Percentiles rank a stretch among this genome's conserved stretches.
These are phyloP conservation scores for Drosophila robusta DNA, from an alignment of 2,888 invertebrate species.

Conservation along the genomic window DNA sequence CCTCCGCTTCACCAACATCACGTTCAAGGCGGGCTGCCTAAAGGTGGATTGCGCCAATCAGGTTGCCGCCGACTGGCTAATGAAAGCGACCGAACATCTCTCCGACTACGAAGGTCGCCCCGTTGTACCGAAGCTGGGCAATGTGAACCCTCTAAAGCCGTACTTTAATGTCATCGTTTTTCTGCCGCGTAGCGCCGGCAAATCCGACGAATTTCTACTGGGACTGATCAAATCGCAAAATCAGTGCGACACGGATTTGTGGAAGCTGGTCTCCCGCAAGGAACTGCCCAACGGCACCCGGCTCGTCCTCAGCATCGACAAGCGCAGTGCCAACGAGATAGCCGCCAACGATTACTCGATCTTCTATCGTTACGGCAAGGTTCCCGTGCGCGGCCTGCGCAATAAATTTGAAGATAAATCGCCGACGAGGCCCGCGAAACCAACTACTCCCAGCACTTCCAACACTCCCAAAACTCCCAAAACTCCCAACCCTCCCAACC, in stretches of 20 bases:
- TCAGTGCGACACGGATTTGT: constrained; percentile 17
- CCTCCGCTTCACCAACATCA: constrained; percentile 22
- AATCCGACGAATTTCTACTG: constrained; percentile 17
- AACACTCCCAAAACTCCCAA: not conserved
- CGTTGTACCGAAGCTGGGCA: constrained; percentile 10
- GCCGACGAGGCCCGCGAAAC: not conserved
- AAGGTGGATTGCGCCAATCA: constrained; percentile 26
- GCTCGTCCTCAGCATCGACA: constrained; percentile 30
- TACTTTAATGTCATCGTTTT: not conserved
- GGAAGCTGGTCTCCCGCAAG: constrained; percentile 24
- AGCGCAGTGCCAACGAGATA: constrained; percentile 26
- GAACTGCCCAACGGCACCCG: not conserved
- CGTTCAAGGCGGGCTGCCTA: constrained; percentile 13
- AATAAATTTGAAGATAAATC: not conserved
- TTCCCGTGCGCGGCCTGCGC: constrained; percentile 26
- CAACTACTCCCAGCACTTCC: not conserved
- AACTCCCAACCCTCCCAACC: no score
- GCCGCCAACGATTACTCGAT: constrained; percentile 25
- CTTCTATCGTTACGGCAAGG: constrained; percentile 34
- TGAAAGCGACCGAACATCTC: constrained; percentile 6
- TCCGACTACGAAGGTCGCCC: constrained; percentile 22
- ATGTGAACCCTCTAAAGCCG: not conserved
- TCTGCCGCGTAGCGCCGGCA: constrained; percentile 8
- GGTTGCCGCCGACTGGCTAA: constrained; percentile 30
- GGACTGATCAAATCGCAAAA: constrained; percentile 40